Percentiles rank a stretch among this genome's conserved stretches.
These are phyloP conservation scores for Andrena bicolor DNA, from an alignment of 2,888 invertebrate species.

Conservation along the genomic window DNA sequence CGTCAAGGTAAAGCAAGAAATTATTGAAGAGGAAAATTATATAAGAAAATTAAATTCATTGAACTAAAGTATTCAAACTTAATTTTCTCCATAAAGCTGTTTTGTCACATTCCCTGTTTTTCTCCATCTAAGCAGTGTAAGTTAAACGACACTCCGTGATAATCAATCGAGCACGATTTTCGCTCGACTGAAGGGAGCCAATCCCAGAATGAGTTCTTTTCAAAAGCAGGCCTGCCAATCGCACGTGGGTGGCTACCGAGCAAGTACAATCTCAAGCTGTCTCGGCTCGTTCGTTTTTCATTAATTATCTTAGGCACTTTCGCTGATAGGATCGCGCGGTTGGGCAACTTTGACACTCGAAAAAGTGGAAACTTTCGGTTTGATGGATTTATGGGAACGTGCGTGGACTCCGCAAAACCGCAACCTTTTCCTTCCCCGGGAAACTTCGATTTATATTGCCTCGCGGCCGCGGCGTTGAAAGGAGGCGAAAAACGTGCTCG, in stretches of 20 bases:
- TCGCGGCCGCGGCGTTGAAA: not conserved
- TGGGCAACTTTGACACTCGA: constrained; percentile 35
- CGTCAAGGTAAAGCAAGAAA: no score
- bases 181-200: constrained; percentile 17
- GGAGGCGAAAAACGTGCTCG: not conserved
- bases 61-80: no score
- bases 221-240: constrained; percentile 13
- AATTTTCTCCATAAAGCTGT: no score
- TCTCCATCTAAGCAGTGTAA: not conserved
- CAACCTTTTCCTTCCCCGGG: not conserved
- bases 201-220: constrained; percentile 51
- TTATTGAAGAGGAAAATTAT: no score
- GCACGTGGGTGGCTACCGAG: constrained; percentile 55
- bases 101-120: no score
- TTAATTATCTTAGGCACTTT: constrained; percentile 63
- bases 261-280: constrained; percentile 39
- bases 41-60: no score
- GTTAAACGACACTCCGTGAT: constrained; percentile 12
- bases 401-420: constrained; percentile 15
- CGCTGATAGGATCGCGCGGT: constrained; percentile 43
- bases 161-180: constrained; percentile 57
- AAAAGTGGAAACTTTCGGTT: constrained; percentile 35
- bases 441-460: constrained; percentile 19
- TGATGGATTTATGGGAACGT: constrained; percentile 48
- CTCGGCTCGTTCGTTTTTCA: constrained; percentile 58